Conservation (phyloP, 2,888 invertebrate genomes). For the Sericinus montela region DNA sequence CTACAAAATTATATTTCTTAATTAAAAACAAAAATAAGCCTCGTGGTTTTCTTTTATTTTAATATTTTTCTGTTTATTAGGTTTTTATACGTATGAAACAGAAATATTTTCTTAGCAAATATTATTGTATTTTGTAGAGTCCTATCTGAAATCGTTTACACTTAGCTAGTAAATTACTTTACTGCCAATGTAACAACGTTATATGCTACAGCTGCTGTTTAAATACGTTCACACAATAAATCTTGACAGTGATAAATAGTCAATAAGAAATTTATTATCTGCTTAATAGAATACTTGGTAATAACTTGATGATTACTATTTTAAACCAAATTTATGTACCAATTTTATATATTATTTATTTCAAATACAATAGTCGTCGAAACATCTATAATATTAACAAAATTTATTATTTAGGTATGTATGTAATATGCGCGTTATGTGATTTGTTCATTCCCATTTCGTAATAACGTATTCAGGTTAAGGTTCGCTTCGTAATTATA, state of each 20-base stretch:
- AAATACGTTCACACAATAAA: conserved; percentile 19
- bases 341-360: no score
- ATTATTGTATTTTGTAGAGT: conserved; percentile 11
- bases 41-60: no score
- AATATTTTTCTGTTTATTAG: no score
- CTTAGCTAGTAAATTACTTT: conserved; percentile 13
- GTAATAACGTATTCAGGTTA: conserved; percentile 11
- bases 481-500: conserved; percentile 13
- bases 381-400: no score
- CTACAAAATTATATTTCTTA: no score
- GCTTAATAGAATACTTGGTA: conserved; percentile 12
- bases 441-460: conserved; percentile 2
- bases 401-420: no score
- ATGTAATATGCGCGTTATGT: not conserved
- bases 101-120: not conserved
- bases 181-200: conserved; percentile 15
- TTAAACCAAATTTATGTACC: not conserved
- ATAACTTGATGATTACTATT: not conserved
- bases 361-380: no score
- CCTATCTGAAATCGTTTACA: conserved; percentile 8
- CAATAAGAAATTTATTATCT: conserved; percentile 13
- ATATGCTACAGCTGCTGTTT: conserved; percentile 11
- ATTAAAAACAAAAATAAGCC: no score
- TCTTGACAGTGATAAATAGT: conserved; percentile 12
- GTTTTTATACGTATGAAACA: no score